These are phyloP conservation scores for Acanthosepion lycidas DNA, from an alignment of 2,888 invertebrate species.

Conservation along the genomic window DNA sequence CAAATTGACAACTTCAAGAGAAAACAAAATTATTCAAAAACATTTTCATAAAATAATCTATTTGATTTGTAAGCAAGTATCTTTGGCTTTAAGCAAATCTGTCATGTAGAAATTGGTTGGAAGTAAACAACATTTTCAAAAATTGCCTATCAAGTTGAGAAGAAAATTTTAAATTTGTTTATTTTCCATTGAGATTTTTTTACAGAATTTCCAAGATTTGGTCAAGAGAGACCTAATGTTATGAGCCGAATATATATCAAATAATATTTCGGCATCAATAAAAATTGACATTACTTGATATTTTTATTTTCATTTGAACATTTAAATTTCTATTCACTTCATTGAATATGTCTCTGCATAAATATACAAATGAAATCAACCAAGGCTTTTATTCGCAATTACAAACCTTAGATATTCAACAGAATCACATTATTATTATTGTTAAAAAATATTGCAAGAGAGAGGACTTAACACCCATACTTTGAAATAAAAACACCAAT, in stretches of 20 bases:
- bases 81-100: not conserved
- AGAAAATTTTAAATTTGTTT: not conserved
- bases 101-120: not conserved
- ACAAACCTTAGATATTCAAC: not conserved
- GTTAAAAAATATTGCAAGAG: not conserved
- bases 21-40: not conserved
- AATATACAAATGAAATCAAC: not conserved
- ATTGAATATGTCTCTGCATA: too few relatives aligned
- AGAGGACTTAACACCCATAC: too few relatives aligned
- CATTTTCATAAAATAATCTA: not conserved
- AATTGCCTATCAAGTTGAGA: not conserved
- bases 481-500: too few relatives aligned
- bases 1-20: not conserved
- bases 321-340: not conserved
- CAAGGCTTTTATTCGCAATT: not conserved
- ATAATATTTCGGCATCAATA: too few relatives aligned
- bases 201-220: not conserved
- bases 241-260: too few relatives aligned
- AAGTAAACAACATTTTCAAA: not conserved
- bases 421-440: not conserved
- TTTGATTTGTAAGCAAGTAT: not conserved
- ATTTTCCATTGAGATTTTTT: not conserved
- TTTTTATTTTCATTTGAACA: not conserved
- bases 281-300: not conserved
- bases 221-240: not conserved